These are phyloP conservation scores for Toxotes jaculatrix DNA, from an alignment of 2,113 vertebrate species.

Conservation along the genomic window DNA sequence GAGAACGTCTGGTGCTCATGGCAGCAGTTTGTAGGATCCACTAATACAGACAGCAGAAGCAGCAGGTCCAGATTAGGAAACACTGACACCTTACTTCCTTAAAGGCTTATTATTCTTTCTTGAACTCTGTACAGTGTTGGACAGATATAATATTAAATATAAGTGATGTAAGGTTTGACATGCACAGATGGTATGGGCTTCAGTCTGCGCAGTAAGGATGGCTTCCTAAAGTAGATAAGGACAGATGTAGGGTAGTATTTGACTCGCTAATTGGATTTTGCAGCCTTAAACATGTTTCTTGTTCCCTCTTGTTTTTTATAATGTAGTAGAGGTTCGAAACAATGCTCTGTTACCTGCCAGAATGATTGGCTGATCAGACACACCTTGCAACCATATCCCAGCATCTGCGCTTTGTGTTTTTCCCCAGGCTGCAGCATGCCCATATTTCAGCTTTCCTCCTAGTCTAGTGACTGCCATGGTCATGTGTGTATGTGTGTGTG, in stretches of 20 bases:
- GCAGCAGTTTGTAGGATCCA: background rate
- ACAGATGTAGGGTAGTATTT: background rate
- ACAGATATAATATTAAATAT: too few species aligned
- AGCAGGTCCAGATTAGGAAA: too few species aligned
- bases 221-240: background rate
- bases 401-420: background rate
- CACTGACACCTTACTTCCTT: too few species aligned
- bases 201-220: background rate
- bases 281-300: background rate
- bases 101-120: too few species aligned
- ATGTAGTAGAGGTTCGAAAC: background rate
- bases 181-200: background rate
- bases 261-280: conserved; percentile 1
- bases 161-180: too few species aligned
- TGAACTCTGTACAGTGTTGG: too few species aligned
- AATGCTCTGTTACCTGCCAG: background rate
- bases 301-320: conserved; percentile 2
- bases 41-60: too few species aligned
- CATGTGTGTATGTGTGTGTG: background rate
- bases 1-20: background rate
- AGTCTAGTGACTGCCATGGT: conserved; percentile 24
- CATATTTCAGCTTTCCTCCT: background rate
- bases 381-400: background rate
- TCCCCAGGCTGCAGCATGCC: background rate
- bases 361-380: conserved; percentile 10